These are phyloP conservation scores for Ctenopoma kingsleyae DNA, from an alignment of 2,797 vertebrate species.

Conservation along the genomic window DNA sequence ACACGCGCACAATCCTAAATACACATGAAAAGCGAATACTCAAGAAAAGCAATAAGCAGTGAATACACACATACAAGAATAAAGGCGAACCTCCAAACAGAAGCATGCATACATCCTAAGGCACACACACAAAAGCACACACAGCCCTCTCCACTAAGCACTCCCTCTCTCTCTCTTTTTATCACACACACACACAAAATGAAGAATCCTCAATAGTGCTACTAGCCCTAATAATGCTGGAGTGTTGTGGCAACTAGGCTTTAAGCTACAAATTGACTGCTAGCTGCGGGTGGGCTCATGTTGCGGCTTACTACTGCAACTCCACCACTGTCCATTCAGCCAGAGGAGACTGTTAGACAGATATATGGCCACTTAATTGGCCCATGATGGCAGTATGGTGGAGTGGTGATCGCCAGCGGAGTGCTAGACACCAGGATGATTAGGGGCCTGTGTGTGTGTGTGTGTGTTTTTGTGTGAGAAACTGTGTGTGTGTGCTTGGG, in stretches of 20 bases:
- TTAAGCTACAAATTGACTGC: constrained; percentile 84
- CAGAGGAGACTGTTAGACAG: constrained; percentile 81
- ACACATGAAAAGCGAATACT: constrained; percentile 1
- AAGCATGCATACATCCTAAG: constrained; percentile 17
- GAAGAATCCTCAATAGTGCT: constrained; percentile 73
- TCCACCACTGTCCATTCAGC: constrained; percentile 78
- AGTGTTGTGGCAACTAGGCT: constrained; percentile 81
- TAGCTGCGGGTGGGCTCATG: constrained; percentile 74
- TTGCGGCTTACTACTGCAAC: constrained; percentile 73
- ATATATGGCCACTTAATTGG: constrained; percentile 88
- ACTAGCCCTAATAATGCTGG: constrained; percentile 79
- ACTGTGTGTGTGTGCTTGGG: constrained; percentile 28
- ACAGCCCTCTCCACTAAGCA: constrained; percentile 25
- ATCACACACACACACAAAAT: constrained; percentile 19
- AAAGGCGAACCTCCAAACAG: constrained; percentile 5
- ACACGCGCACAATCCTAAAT: constrained; percentile 4
- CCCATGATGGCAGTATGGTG: constrained; percentile 85
- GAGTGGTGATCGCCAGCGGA: constrained; percentile 85
- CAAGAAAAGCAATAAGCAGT: constrained; percentile 9
- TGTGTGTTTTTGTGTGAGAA: constrained; percentile 44
- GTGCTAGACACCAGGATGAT: constrained; percentile 85
- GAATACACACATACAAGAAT: neutral
- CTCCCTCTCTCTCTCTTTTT: constrained; percentile 4
- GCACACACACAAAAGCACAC: constrained; percentile 31
- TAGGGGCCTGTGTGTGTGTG: constrained; percentile 75